Percentiles rank a stretch among this genome's conserved stretches.
Conservation (phyloP, 2,888 invertebrate genomes). For the Ophonus ardosiacus region DNA sequence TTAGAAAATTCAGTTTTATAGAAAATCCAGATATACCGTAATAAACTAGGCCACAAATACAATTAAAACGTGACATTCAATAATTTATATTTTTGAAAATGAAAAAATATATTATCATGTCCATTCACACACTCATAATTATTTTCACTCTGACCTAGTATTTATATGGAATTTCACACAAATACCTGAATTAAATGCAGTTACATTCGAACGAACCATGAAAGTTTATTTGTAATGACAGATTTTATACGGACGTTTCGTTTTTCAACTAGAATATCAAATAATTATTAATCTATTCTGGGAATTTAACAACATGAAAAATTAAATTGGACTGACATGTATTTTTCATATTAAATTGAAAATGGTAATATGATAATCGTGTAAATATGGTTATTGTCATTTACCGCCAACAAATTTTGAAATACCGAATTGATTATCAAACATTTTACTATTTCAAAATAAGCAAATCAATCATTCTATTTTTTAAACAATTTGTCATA, state of each 20-base stretch:
- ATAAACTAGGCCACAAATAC: not conserved
- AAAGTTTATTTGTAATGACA: constrained; percentile 25
- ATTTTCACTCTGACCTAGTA: constrained; percentile 19
- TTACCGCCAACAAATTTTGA: not conserved
- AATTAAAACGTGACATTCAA: not conserved
- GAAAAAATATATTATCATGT: constrained; percentile 6
- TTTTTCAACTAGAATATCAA: constrained; percentile 17
- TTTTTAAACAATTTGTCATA: too few species aligned
- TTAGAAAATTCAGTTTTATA: not conserved
- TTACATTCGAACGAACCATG: not conserved
- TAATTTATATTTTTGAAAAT: not conserved
- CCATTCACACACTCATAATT: not conserved
- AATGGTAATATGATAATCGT: not conserved
- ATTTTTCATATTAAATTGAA: not conserved
- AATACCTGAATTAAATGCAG: not conserved
- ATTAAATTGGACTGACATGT: constrained; percentile 13
- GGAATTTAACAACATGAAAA: constrained; percentile 31
- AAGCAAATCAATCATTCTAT: too few species aligned
- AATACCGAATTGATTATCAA: not conserved
- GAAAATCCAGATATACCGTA: not conserved
- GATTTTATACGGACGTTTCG: constrained; percentile 13
- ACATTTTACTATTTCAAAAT: not conserved
- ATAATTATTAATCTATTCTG: constrained; percentile 21
- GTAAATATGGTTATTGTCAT: not conserved
- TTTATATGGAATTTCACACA: not conserved